Base-by-base conservation (phyloP, 1,140 invertebrate genomes). In the Cecropterus lyciades region DNA sequence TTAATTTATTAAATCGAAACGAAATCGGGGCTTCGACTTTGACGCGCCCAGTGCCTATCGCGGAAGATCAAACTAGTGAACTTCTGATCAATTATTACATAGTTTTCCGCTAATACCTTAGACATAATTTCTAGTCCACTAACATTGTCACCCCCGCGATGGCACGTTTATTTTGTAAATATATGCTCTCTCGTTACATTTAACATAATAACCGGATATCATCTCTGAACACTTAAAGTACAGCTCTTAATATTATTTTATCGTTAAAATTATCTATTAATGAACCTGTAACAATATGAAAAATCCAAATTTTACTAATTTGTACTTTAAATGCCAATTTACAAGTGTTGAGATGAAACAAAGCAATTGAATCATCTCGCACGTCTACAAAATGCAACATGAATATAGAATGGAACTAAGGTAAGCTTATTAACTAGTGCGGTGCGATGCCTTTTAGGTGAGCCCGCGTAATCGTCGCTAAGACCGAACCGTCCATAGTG, bases 271-370 rank as follows among this genome's bases (percentile, higher is more conserved):
- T 89, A 88, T 84, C 78, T 87, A 87, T 92, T 89, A 91, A 90
- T 92, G 89, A 92, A 92, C 89, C 87, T 92, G 89, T 87, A 92
- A 92, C 89, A 92, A 92, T 88, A 89, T 85, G 85, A 91, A 88
- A 89, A 90, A 89, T 92, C 87, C 85, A 85, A 89, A 90, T 90
- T 92, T 92, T 90, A 92, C 89, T 92, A 90, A 89, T 92, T 92
- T 92, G 89, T 92, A 92, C 89, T 92, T 92, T 92, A 92, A 92
- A 92, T 92, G 89, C 89, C 89, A 89, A 92, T 92, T 87, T 85
- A 90, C 89, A 89, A 79, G 84, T 87, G 84, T 84, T 80, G 87
- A 90, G 86, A 89, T 85, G 89, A 89, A 73, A 85, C 89, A 84
- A 87, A 72, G 78, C 74, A 67, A 74, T 84, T 82, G 79, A 75